These are phyloP conservation scores for Limnodromus scolopaceus DNA, from an alignment of 2,797 vertebrate genomes.

Conservation along the genomic window DNA sequence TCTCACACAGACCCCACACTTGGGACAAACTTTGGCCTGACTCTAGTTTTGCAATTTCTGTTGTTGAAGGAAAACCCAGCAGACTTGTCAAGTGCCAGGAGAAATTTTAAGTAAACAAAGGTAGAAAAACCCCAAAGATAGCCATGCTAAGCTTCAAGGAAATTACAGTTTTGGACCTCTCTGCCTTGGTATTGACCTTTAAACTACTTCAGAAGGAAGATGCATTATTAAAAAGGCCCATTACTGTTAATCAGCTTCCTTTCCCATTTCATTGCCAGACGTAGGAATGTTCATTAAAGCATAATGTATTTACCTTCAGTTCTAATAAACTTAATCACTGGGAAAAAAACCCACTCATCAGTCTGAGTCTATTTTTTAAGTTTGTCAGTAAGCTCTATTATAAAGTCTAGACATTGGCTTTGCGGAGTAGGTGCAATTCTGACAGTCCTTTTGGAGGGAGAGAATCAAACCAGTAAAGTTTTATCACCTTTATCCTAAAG, in stretches of 20 bases:
- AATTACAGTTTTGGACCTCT: not conserved
- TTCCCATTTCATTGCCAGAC: slow-evolving; percentile 57
- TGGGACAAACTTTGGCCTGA: not conserved
- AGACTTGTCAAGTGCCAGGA: not conserved
- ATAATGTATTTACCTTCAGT: slow-evolving; percentile 73
- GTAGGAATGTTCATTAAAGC: slow-evolving; percentile 61
- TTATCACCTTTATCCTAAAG: slow-evolving; percentile 56
- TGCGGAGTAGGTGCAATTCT: not conserved
- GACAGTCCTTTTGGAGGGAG: slow-evolving; percentile 18
- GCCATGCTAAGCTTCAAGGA: not conserved
- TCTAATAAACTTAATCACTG: slow-evolving; percentile 68
- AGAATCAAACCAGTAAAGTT: slow-evolving; percentile 47
- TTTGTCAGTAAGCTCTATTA: slow-evolving; percentile 57
- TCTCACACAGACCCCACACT: not conserved
- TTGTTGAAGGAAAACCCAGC: not conserved
- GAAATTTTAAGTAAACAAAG: slow-evolving; percentile 2
- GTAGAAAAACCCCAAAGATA: not conserved
- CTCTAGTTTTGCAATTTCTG: not conserved
- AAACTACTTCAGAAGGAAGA: slow-evolving; percentile 58
- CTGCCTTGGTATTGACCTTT: slow-evolving; percentile 49
- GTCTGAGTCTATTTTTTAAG: slow-evolving; percentile 51
- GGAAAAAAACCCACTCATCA: slow-evolving; percentile 28
- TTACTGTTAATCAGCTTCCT: slow-evolving; percentile 72
- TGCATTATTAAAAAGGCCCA: slow-evolving; percentile 65
- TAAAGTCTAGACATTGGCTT: slow-evolving; percentile 62